Base-by-base conservation (phyloP, 2,113 vertebrate species). In the Daubentonia madagascariensis region DNA sequence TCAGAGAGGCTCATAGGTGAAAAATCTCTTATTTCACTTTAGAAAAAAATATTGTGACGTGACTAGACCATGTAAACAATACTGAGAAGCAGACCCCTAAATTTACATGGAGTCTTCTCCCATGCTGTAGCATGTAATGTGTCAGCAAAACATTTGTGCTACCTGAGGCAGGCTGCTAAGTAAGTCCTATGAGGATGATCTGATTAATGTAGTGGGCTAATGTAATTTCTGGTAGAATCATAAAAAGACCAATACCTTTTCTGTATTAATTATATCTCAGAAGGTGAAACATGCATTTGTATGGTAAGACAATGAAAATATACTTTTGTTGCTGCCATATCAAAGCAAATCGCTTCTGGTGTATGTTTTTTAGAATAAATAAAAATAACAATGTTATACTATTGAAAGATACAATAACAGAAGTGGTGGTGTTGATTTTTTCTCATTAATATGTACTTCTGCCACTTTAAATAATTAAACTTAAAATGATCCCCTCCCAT, bases 171-270 rank as follows among this genome's bases (percentile, higher is more conserved):
- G n/a, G 40, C 20, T 61, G 54, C 28, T n/a, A 75, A 48, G 7
- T 8, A 25, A 52, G 18, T 8, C 54, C 54, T 48, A 5, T 9
- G 6, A 48, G 20, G 30, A 43, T 43, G 48, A 43, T 32, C n/a
- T 1, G 9, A 1, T 43, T 73, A 57, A 9, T 23, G 17, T 9
- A 13, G 5, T 13, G 12, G 10, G 6, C 1, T 14, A 30, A 8
- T 37, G 43, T n/a, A 30, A 22, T 35, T 45, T 89, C n/a, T 59
- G 52, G 28, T 59, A 30, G 17, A 43, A 75, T 22, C 40, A 3
- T 45, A n/a, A 52, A 18, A 37, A 52, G 40, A 84, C 12, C 28
- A 32, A 35, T 12, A 63, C 25, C 17, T 45, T 28, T 65, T 45
- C 80, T 10, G 8, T 50, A 50, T 50, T 50, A 12, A 48, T 35